Base-by-base conservation (phyloP, 1,140 invertebrate genomes). In the Drosophila asahinai region DNA sequence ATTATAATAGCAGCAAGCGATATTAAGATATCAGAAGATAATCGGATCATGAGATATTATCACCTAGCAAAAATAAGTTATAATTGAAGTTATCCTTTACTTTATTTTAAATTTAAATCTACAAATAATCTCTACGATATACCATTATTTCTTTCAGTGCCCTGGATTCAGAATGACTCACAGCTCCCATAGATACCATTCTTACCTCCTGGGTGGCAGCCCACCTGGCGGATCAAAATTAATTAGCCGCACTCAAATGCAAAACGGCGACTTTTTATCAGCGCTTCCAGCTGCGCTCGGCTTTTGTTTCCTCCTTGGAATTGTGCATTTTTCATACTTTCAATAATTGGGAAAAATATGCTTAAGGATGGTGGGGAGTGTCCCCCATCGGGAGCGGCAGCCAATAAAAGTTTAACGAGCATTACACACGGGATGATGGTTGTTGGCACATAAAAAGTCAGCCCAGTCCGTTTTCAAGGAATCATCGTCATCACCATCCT, bases 371-470 rank as follows among this genome's bases (percentile, higher is more conserved):
- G 47, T 14, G 57, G 11, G n/a, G n/a, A n/a, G 51, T n/a, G 25
- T 48, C 45, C 48, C 45, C 48, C 75, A 61, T 52, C 77, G 57
- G 64, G 63, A 74, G 48, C 61, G 65, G 66, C 67, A 51, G 54
- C 54, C 71, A 76, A 89, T 90, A 86, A 90, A 89, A 84, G 12
- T 89, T 89, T 89, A 77, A 52, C 49, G 80, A 70, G 63, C 71
- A 64, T 55, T 61, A 71, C 58, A 58, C 58, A 30, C 57, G 45
- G 58, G 40, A 65, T 64, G 74, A 57, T 40, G 54, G 54, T 1
- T 36, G 45, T 42, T 63, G 61, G 51, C 58, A 40, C 77, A 89
- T 89, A 90, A 80, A 89, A 73, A 38, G 45, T 70, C 81, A 65
- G 66, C 57, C 38, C 81, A 65, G 66, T 52, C 38, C 49, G 33